A percentile compares a stretch with the other conserved stretches of the same genome.
Evolutionary conservation across 2,113 vertebrate species (phyloP).

Genomic region (Melanerpes aurifrons): DNA sequence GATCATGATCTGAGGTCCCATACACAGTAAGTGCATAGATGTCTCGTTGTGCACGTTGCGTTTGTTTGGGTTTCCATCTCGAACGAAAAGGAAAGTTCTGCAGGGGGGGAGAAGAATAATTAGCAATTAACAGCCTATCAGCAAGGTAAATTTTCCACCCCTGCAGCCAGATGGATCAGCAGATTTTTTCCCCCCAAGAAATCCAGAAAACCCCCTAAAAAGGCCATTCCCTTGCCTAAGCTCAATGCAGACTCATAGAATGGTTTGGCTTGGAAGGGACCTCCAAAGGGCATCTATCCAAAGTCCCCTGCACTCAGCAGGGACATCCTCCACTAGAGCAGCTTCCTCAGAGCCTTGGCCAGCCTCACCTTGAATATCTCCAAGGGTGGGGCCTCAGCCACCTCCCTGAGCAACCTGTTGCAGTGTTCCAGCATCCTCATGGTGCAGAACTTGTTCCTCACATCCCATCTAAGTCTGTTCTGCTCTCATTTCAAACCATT

Average conservation of each 20-base stretch:
- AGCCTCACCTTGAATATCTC: too few relatives aligned
- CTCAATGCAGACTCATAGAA: neutral
- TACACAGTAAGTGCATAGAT: conserved; percentile 95
- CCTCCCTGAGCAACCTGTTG: too few relatives aligned
- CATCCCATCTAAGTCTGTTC: too few relatives aligned
- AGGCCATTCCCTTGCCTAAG: neutral
- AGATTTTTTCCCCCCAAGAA: neutral
- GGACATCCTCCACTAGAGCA: too few relatives aligned
- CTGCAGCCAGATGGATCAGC: neutral
- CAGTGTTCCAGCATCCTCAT: too few relatives aligned
- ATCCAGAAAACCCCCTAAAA: neutral
- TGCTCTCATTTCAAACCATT: too few relatives aligned
- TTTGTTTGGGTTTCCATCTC: conserved; percentile 99
- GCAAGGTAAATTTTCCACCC: neutral
- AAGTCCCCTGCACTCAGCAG: too few relatives aligned
- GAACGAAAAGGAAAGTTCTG: conserved; percentile 93
- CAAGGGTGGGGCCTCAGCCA: too few relatives aligned
- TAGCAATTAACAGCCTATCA: neutral
- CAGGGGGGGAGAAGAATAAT: conserved; percentile 13
- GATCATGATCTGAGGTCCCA: conserved; percentile 95
- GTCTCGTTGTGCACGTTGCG: conserved; percentile 97
- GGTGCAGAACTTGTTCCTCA: too few relatives aligned
- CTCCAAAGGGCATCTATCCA: too few relatives aligned
- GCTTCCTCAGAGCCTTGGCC: too few relatives aligned
- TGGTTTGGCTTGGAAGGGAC: too few relatives aligned